These are phyloP conservation scores for Polypedilum vanderplanki DNA, from an alignment of 1,140 invertebrate genomes.

Conservation along the genomic window DNA sequence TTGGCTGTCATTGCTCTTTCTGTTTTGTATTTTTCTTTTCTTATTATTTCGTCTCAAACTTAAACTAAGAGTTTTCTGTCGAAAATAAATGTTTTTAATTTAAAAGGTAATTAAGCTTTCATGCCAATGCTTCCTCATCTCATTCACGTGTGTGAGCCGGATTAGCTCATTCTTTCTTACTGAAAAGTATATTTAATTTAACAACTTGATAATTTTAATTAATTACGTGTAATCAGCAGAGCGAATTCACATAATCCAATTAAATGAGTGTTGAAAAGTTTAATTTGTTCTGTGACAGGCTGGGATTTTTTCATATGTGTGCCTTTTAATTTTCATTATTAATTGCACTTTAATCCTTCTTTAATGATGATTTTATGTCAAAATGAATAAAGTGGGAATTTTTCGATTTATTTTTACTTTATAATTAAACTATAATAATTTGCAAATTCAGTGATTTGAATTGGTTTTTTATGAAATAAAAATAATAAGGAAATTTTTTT, in stretches of 20 bases:
- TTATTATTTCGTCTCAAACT: neutral
- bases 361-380: no score
- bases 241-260: neutral
- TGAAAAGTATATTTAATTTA: neutral
- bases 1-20: neutral
- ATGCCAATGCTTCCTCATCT: neutral
- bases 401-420: no score
- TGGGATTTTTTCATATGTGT: no score
- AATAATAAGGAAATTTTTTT: no score
- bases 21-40: no score
- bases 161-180: neutral
- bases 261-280: neutral
- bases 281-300: no score
- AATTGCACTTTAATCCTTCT: no score
- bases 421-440: no score
- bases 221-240: neutral
- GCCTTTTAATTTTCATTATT: no score
- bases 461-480: no score
- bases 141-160: neutral
- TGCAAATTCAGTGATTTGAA: no score
- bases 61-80: neutral
- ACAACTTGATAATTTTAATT: neutral
- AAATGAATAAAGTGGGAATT: no score
- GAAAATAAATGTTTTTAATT: neutral
- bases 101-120: neutral